A percentile compares a stretch with the other conserved stretches of the same genome.
Evolutionary conservation across 2,113 vertebrate species (phyloP).

Genomic region (Corythoichthys haematopterus): DNA sequence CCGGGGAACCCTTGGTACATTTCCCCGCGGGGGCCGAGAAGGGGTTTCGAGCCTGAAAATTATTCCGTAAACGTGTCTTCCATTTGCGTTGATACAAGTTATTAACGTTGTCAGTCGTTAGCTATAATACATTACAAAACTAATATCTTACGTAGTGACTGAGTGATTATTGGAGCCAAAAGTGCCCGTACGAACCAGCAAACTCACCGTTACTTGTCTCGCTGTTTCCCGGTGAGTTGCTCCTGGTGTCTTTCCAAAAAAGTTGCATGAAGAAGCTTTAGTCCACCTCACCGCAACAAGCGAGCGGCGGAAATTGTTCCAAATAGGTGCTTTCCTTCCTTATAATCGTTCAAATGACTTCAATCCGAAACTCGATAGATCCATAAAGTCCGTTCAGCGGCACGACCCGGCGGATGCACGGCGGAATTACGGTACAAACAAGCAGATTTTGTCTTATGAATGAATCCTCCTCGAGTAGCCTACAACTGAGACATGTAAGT

Average conservation of each 20-base stretch:
- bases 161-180: not conserved
- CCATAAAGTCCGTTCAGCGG: conserved; percentile 60
- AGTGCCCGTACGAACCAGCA: not conserved
- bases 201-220: conserved; percentile 60
- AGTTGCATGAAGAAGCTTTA: conserved; percentile 78
- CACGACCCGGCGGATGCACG: conserved; percentile 31
- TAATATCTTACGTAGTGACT: not conserved
- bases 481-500: conserved; percentile 57
- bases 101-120: not conserved
- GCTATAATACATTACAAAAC: not conserved
- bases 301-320: conserved; percentile 31
- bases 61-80: not conserved
- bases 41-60: conserved; percentile 73
- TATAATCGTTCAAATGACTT: not conserved
- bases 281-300: conserved; percentile 58
- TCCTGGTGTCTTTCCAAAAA: conserved; percentile 74
- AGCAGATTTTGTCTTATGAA: conserved; percentile 81
- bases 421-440: conserved; percentile 45
- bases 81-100: not conserved
- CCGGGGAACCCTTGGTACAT: conserved; percentile 96
- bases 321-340: conserved; percentile 31
- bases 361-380: conserved; percentile 44
- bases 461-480: conserved; percentile 71
- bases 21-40: conserved; percentile 78
- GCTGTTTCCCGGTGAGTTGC: conserved; percentile 53